Base-by-base conservation (phyloP, 2,113 vertebrate genomes). In the Malurus melanocephalus region DNA sequence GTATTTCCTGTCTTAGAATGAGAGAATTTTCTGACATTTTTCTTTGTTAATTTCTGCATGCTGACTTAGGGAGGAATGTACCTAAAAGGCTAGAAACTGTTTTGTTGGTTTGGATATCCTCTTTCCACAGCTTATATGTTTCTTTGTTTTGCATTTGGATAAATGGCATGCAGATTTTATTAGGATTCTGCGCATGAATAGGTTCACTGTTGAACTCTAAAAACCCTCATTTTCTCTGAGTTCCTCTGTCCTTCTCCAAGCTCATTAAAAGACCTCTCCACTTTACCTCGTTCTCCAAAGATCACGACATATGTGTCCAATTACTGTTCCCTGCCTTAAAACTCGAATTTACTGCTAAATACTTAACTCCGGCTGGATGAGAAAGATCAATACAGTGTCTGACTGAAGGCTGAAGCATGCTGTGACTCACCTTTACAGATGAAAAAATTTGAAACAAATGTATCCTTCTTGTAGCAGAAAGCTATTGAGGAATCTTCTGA, bases 371-470 rank as follows among this genome's bases (percentile, higher is more conserved):
- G 71, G 11, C 57, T 92, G 95, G 92, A 86, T 15, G 20, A 56
- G 61, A 89, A 72, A 84, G 62, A 96, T 95, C 91, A 91, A 91
- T 94, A 88, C 14, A 53, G 73, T 90, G 83, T 85, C 71, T 80
- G 87, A 52, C 77, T 88, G 69, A 87, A 88, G 73, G n/a, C 77
- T 92, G 88, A 93, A 95, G 69, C n/a, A 74, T 75, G 26, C 69
- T 89, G 46, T 85, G 82, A 88, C 74, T 83, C 53, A 75, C 75
- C 40, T 82, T 85, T 71, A 69, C 46, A 92, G 85, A 76, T 65
- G 67, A 94, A 94, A 89, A 71, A 89, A 65, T 60, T 69, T 89
- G 73, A 92, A 95, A 92, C 5, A 76, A 92, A 94, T 32, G 33
- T 81, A 88, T 85, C 8, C 59, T 78, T 75, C 30, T 66, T 46